Conservation (phyloP, 2,113 vertebrate genomes). For the Glaucidium brasilianum region DNA sequence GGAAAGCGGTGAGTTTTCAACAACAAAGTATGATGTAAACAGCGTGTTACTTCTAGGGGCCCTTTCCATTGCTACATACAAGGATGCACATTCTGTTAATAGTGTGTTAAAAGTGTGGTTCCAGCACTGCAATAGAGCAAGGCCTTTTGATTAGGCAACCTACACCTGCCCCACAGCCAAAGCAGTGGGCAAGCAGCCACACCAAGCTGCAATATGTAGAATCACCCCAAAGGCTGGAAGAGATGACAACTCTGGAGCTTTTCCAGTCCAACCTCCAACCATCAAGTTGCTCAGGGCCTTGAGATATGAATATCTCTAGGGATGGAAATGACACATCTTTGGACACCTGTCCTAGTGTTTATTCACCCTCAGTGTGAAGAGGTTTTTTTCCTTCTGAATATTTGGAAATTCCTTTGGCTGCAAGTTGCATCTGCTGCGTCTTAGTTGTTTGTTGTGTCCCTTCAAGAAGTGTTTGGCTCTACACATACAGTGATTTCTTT, state of each 20-base stretch:
- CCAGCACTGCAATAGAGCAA: not conserved
- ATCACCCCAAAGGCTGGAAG: not conserved
- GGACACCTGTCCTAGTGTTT: not conserved
- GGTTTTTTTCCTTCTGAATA: not conserved
- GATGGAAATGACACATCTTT: not conserved
- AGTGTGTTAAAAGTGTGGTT: not conserved
- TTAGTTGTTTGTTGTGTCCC: not conserved
- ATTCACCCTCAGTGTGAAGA: not conserved
- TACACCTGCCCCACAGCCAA: not conserved
- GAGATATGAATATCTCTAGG: not conserved
- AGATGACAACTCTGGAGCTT: not conserved
- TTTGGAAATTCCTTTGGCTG: not conserved
- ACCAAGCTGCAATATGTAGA: not conserved
- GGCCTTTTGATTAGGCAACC: not conserved
- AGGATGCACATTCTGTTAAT: not conserved
- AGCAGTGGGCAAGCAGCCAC: not conserved
- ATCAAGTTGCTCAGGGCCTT: rapidly evolving
- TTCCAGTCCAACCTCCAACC: not conserved
- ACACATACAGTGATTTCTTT: not conserved
- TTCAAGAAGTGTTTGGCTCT: not conserved
- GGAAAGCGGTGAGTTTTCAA: not conserved
- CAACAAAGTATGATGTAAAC: not conserved
- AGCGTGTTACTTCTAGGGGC: not conserved
- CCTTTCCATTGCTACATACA: not conserved
- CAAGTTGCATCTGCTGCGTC: not conserved